Evolutionary conservation across 1,140 invertebrate species (phyloP).

Genomic region (Polypedilum vanderplanki): DNA sequence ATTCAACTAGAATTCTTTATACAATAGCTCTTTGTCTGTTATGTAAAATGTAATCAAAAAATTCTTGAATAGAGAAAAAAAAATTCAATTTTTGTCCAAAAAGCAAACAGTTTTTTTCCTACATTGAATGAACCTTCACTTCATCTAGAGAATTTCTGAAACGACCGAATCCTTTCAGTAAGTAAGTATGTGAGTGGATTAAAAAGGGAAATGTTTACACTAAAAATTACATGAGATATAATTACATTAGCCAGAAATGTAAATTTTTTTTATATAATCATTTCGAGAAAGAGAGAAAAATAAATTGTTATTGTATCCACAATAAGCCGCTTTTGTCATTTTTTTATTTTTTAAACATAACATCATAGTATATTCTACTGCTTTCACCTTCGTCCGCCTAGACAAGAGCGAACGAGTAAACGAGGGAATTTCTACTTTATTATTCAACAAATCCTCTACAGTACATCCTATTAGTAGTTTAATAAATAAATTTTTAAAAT

Average conservation of each 20-base stretch:
- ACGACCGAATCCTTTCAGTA: too few species aligned
- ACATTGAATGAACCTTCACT: too few species aligned
- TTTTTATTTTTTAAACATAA: constrained; percentile 3
- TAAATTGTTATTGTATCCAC: background rate
- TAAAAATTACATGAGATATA: constrained; percentile 19
- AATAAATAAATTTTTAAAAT: background rate
- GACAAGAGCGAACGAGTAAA: background rate
- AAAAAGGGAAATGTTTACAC: background rate
- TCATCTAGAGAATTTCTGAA: too few species aligned
- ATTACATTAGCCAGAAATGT: background rate
- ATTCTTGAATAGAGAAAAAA: too few species aligned
- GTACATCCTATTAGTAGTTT: background rate
- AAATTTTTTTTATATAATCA: too few species aligned
- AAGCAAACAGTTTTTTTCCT: too few species aligned
- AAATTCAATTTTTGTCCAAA: too few species aligned
- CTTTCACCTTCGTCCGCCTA: background rate
- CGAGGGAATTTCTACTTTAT: background rate
- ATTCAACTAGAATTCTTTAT: too few species aligned
- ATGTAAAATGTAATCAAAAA: too few species aligned
- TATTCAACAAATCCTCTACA: background rate
- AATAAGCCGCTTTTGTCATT: background rate
- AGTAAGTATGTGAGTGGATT: background rate
- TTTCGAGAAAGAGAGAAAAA: background rate
- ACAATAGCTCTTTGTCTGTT: too few species aligned
- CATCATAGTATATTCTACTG: background rate